Evolutionary conservation across 2,888 invertebrate genomes (phyloP), one percentile per base, ranked within the genome.

Genomic region (Diabrotica balteata): DNA sequence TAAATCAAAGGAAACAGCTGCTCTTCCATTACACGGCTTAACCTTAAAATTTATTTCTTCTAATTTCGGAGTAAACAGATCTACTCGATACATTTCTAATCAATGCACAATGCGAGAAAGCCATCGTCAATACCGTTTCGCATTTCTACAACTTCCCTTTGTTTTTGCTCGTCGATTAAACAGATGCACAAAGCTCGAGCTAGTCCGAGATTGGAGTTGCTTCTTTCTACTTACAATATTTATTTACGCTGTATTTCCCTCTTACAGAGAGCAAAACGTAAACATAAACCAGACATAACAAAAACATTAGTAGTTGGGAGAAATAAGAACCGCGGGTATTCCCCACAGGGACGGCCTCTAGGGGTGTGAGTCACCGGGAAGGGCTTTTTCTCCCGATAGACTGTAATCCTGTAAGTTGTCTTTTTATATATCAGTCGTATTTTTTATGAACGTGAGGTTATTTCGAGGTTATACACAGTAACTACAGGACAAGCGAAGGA

Each of bases 241-340:
- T 53, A 62, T 62, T 62, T 62, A 62, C 42, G 43, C 43, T 43
- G n/a, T 10, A 54, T 42, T 43, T 7, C 54, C 54, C 43, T 10
- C 43, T 44, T 7, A 32, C 42, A 10, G 43, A 42, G 43, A 53
- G 8, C 43, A 47, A 62, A 63, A n/a, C 46, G 54, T 62, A 54
- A 54, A 55, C 63, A 63, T 44, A 63, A 57, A 63, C 50, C 57
- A 57, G 57, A 49, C 55, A 63, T 63, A 59, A 55, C 51, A 63
- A 57, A 63, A 57, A 50, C 63, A 63, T 63, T 63, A 63, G 57
- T 50, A 45, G 45, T 55, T 55, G 3, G 11, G 44, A 55, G 8
- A 55, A 55, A 43, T 54, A 42, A 43, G 9, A 55, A 55, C 32
- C 44, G n/a, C 10, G 44, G 55, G 55, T 55, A 43, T 55, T n/a